These are phyloP conservation scores for Pangasius krempfi DNA, from an alignment of 2,797 vertebrate species.

Conservation along the genomic window DNA sequence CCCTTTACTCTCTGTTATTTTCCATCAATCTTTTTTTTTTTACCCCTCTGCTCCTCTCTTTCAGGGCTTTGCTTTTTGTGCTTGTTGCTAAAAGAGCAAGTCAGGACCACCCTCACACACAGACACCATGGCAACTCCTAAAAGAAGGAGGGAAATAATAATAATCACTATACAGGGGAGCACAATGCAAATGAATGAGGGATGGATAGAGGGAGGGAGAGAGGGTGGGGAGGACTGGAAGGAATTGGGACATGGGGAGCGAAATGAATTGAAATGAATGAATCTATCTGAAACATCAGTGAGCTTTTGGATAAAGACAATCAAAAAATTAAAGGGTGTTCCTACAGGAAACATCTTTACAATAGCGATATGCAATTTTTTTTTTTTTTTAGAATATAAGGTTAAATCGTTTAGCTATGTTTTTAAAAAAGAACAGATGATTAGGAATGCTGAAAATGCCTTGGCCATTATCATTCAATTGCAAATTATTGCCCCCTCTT, in stretches of 20 bases:
- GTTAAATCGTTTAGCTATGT: not conserved
- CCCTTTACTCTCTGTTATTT: slow-evolving; percentile 38
- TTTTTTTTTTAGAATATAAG: not conserved
- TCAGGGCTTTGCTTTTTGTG: slow-evolving; percentile 61
- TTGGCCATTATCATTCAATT: not conserved
- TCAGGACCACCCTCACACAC: slow-evolving; percentile 63
- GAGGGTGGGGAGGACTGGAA: slow-evolving; percentile 6
- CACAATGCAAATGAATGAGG: slow-evolving; percentile 49
- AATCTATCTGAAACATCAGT: not conserved
- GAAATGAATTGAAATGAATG: not conserved
- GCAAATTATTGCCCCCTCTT: not conserved
- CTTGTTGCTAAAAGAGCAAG: slow-evolving; percentile 63
- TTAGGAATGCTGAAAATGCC: slow-evolving; percentile 7
- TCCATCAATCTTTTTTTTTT: slow-evolving; percentile 35
- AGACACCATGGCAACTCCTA: slow-evolving; percentile 60
- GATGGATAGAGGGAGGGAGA: slow-evolving; percentile 21
- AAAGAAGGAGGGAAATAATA: slow-evolving; percentile 46
- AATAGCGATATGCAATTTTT: not conserved
- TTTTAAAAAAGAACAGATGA: not conserved
- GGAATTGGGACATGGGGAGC: not conserved
- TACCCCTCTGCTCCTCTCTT: slow-evolving; percentile 45
- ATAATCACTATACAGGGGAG: slow-evolving; percentile 45
- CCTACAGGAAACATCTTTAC: not conserved
- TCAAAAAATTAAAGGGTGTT: not conserved
- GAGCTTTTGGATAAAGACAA: not conserved